Base-by-base conservation (phyloP, 2,113 vertebrate genomes). In the Dasyprocta punctata region DNA sequence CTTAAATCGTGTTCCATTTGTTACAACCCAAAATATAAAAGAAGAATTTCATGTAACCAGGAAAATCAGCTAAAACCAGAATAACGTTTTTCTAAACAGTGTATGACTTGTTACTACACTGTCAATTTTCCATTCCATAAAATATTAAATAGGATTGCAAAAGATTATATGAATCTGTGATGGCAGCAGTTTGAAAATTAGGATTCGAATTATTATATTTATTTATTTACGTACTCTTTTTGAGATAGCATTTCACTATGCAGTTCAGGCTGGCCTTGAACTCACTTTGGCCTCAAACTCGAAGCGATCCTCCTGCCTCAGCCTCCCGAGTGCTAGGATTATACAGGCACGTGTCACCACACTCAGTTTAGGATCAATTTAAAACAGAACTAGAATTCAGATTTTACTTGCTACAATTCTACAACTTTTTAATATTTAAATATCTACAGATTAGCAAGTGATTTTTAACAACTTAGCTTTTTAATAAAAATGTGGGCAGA, bases 41-140 rank as follows among this genome's bases (percentile, higher is more conserved):
- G 20, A 71, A 71, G 61, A 93, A 92, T 78, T 95, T 89, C 90
- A 49, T 41, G 67, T n/a, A 86, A 90, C 5, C 80, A 44, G 80
- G 67, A 92, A 73, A 80, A 36, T 90, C n/a, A 75, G 65, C 44
- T 90, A 96, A 95, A 95, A 86, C 8, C 54, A 94, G 28, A 71
- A n/a, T 69, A 94, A 63, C 22, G 49, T 81, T 96, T 69, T 69
- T 71, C 67, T 28, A 86, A 91, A 63, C 20, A 80, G 54, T 54
- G 41, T 82, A 77, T 71, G 24, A 95, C 94, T 38, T 73, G 14
- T 65, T 84, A 61, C 33, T 80, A 20, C 33, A 80, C 2, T 92
- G 56, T 61, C 77, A 83, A 71, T 49, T 92, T 94, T 96, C 52
- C 65, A 85, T 49, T 82, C n/a, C 24, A 95, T 11, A 80, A 49